These are phyloP conservation scores for Siniperca knerii DNA, from an alignment of 2,113 vertebrate genomes.

Conservation along the genomic window DNA sequence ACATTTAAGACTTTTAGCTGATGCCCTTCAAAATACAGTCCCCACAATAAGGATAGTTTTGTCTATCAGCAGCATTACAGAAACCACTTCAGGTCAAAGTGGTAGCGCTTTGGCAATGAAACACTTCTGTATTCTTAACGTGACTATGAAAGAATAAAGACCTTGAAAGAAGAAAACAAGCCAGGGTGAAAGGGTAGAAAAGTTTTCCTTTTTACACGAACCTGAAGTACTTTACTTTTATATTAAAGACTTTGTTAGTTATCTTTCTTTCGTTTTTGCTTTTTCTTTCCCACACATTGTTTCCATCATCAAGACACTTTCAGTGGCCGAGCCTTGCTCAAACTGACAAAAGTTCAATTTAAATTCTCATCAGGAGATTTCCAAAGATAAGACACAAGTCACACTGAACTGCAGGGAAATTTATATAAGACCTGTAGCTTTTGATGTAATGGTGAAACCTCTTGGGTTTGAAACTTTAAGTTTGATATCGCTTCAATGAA, in stretches of 20 bases:
- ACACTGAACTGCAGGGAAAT: neutral
- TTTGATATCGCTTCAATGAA: neutral
- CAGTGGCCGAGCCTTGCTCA: too few relatives aligned
- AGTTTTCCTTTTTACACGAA: neutral
- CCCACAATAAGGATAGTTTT: neutral
- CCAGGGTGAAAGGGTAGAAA: neutral
- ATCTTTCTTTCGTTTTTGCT: neutral
- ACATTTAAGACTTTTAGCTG: conserved; percentile 32
- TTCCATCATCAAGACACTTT: neutral
- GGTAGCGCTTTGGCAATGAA: conserved; percentile 2
- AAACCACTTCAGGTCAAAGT: conserved; percentile 1
- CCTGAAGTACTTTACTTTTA: neutral
- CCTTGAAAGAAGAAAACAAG: conserved; percentile 1
- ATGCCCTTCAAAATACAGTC: neutral
- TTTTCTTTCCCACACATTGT: conserved; percentile 10
- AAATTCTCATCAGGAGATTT: conserved; percentile 37
- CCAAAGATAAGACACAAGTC: conserved; percentile 14
- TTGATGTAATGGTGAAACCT: conserved; percentile 1
- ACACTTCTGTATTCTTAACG: neutral
- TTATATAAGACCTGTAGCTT: neutral
- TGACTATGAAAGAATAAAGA: conserved; percentile 2
- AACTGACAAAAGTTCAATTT: conserved; percentile 19
- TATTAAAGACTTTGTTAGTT: conserved; percentile 1
- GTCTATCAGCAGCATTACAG: conserved; percentile 8
- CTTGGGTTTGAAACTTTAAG: neutral